phyloP scores from a whole-genome alignment of 1,140 invertebrate species.

The Eumaeus atala region DNA sequence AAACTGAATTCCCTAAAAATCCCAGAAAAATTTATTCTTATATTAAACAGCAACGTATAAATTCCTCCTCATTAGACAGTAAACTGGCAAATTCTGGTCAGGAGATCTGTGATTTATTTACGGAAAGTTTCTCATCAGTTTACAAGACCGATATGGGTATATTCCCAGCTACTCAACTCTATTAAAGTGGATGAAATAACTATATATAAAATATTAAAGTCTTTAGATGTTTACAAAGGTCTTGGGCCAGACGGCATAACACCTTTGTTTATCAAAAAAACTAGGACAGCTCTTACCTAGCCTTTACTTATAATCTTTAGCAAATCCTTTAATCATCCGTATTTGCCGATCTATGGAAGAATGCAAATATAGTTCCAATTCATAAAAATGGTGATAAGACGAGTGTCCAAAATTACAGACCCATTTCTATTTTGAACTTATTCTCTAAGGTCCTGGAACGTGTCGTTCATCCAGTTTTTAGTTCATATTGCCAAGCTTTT shows the following conservation, averaged over 20 bases:
- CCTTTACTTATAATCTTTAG: conserved; percentile 18
- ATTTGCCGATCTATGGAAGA: too few relatives aligned
- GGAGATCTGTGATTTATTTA: too few relatives aligned
- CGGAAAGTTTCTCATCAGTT: too few relatives aligned
- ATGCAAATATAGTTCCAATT: conserved; percentile 19
- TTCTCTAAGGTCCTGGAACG: too few relatives aligned
- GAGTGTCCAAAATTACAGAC: conserved; percentile 13
- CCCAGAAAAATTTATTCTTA: neutral
- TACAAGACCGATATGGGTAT: neutral
- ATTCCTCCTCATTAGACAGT: neutral
- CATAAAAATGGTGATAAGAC: conserved; percentile 17
- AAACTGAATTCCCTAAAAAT: neutral
- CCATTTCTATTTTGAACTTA: too few relatives aligned
- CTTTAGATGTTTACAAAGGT: conserved; percentile 16
- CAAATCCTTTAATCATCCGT: conserved; percentile 8
- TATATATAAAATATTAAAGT: conserved; percentile 12
- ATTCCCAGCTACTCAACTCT: neutral
- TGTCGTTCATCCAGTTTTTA: too few relatives aligned
- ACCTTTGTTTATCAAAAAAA: conserved; percentile 16
- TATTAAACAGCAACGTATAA: conserved; percentile 1
- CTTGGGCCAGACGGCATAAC: conserved; percentile 22
- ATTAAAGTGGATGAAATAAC: neutral
- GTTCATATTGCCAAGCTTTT: neutral
- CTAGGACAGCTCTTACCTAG: conserved; percentile 1
- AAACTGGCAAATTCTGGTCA: neutral